These are phyloP conservation scores for Corbicula japonica DNA, from an alignment of 2,888 invertebrate genomes.

Conservation along the genomic window DNA sequence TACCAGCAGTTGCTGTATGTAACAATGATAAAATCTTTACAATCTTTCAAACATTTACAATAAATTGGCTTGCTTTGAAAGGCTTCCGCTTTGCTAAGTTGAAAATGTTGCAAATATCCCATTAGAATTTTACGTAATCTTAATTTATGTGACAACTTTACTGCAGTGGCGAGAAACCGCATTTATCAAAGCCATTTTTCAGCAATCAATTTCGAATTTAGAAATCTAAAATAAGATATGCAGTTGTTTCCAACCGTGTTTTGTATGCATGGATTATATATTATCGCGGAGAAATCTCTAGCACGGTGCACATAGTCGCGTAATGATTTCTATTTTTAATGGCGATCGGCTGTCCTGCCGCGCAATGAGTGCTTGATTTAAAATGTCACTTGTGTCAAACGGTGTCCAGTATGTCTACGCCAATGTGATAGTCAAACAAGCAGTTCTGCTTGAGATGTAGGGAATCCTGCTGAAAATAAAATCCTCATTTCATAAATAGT, in stretches of 20 bases:
- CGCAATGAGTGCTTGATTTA: slow-evolving; percentile 12
- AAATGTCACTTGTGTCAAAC: slow-evolving; percentile 10
- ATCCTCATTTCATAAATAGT: too few relatives aligned
- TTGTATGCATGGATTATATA: slow-evolving; percentile 13
- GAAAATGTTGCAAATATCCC: slow-evolving; percentile 8
- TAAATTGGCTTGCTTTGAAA: neutral
- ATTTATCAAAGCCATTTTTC: slow-evolving; percentile 23
- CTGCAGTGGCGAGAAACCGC: slow-evolving; percentile 6
- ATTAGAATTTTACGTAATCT: slow-evolving; percentile 30
- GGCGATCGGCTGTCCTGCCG: slow-evolving; percentile 32
- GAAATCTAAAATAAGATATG: slow-evolving; percentile 20
- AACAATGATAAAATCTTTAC: neutral
- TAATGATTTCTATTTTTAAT: slow-evolving; percentile 28
- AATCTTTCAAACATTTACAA: neutral
- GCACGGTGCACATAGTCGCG: slow-evolving; percentile 11
- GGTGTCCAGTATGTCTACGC: slow-evolving; percentile 20
- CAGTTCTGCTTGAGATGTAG: too few relatives aligned
- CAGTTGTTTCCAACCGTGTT: slow-evolving; percentile 5
- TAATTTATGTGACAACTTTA: slow-evolving; percentile 43
- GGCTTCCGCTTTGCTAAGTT: neutral
- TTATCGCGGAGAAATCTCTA: slow-evolving; percentile 30
- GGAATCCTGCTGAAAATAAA: too few relatives aligned
- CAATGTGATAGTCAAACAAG: slow-evolving; percentile 2
- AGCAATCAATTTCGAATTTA: slow-evolving; percentile 29
- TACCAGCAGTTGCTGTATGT: neutral